Evolutionary conservation across 1,140 invertebrate genomes (phyloP).

Genomic region (Tetragonula clypearis): DNA sequence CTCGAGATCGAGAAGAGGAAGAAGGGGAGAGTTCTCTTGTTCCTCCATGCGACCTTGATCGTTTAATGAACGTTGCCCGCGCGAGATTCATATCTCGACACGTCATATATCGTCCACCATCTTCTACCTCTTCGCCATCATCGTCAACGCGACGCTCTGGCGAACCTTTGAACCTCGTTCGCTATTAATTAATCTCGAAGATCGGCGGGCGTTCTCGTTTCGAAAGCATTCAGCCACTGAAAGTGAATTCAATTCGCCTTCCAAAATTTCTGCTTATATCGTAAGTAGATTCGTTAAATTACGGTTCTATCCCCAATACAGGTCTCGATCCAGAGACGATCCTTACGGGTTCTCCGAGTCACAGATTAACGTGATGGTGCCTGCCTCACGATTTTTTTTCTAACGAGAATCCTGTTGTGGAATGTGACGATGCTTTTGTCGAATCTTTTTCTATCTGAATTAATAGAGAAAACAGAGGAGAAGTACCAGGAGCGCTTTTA

Average conservation of each 20-base stretch:
- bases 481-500: not conserved
- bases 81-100: conserved; percentile 39
- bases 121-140: too few species aligned
- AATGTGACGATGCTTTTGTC: not conserved
- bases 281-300: conserved; percentile 41
- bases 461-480: not conserved
- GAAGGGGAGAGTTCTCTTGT: not conserved
- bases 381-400: not conserved
- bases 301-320: not conserved
- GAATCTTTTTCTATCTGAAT: not conserved
- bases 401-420: not conserved
- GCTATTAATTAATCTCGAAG: conserved; percentile 35
- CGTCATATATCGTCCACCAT: not conserved
- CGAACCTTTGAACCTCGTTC: conserved; percentile 34
- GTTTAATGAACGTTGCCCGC: conserved; percentile 31
- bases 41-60: conserved; percentile 41
- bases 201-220: not conserved
- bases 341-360: not conserved
- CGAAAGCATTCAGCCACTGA: not conserved
- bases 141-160: not conserved
- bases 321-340: not conserved
- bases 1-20: too few species aligned
- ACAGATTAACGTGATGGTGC: not conserved
- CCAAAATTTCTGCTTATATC: not conserved
- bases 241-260: conserved; percentile 26